A percentile compares a stretch with the other conserved stretches of the same genome.
Conservation (phyloP, 2,888 invertebrate species). For the Pollenia griseotomentosa region DNA sequence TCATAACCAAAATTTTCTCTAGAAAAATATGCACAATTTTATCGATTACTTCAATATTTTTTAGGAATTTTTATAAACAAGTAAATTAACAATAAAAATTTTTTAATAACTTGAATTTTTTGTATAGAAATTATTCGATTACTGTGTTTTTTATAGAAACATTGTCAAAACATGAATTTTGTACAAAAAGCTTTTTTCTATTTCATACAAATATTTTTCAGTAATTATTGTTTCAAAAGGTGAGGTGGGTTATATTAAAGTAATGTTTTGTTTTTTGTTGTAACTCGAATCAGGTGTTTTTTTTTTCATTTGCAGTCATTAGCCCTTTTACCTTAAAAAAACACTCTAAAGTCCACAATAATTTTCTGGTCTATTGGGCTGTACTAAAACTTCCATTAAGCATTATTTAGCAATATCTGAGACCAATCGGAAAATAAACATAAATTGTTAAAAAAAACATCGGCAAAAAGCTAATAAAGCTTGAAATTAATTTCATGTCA, state of each 20-base stretch:
- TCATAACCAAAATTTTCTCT: too few species aligned
- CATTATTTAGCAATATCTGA: slow-evolving; percentile 22
- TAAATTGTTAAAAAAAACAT: slow-evolving; percentile 32
- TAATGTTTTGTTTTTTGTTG: background rate
- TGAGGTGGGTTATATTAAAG: background rate
- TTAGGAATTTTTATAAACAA: too few species aligned
- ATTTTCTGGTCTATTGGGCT: slow-evolving; percentile 61
- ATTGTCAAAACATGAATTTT: too few species aligned
- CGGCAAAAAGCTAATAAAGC: slow-evolving; percentile 58
- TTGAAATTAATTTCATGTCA: slow-evolving; percentile 65
- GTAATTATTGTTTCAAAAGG: background rate
- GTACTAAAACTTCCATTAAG: slow-evolving; percentile 18
- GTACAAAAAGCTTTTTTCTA: too few species aligned
- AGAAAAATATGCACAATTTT: too few species aligned
- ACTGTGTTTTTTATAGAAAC: too few species aligned
- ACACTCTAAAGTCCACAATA: background rate
- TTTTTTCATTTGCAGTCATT: slow-evolving; percentile 10
- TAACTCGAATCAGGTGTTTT: slow-evolving; percentile 7
- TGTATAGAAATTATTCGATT: too few species aligned
- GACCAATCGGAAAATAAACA: slow-evolving; percentile 10
- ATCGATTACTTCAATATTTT: too few species aligned
- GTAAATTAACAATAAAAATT: too few species aligned
- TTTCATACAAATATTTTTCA: too few species aligned
- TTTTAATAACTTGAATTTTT: too few species aligned
- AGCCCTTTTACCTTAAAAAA: slow-evolving; percentile 11